Conservation (phyloP, 2,888 invertebrate genomes). For the Hyposoter dolosus region DNA sequence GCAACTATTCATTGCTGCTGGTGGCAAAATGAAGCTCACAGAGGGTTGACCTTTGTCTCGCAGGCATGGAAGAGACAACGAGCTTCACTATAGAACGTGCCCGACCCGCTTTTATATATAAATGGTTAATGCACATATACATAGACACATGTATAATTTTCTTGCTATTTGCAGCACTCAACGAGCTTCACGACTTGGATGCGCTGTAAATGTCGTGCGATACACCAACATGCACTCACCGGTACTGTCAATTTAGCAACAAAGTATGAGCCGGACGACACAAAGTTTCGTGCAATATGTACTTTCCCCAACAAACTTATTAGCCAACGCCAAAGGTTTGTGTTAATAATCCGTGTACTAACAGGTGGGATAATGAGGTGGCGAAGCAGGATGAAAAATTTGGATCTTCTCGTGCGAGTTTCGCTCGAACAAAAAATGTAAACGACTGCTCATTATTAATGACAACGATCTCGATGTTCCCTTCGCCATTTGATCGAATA, state of each 20-base stretch:
- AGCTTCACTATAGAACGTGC: slow-evolving; percentile 47
- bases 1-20: slow-evolving; percentile 14
- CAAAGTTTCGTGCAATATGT: slow-evolving; percentile 57
- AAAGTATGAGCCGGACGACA: slow-evolving; percentile 52
- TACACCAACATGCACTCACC: slow-evolving; percentile 66
- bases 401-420: neutral
- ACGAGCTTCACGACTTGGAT: slow-evolving; percentile 43
- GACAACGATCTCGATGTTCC: neutral
- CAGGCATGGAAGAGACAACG: slow-evolving; percentile 35
- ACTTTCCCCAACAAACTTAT: slow-evolving; percentile 58
- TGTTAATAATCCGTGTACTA: slow-evolving; percentile 22
- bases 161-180: slow-evolving; percentile 45
- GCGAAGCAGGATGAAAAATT: slow-evolving; percentile 1
- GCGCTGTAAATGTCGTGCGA: slow-evolving; percentile 62
- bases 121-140: slow-evolving; percentile 30
- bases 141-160: slow-evolving; percentile 9
- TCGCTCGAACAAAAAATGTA: neutral
- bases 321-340: slow-evolving; percentile 22
- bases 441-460: neutral
- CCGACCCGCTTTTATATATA: slow-evolving; percentile 32
- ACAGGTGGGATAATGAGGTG: slow-evolving; percentile 22
- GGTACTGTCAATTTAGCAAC: slow-evolving; percentile 60
- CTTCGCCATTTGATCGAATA: neutral
- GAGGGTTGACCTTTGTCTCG: slow-evolving; percentile 58
- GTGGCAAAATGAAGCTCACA: slow-evolving; percentile 38